Percentiles rank a stretch among this genome's conserved stretches.
Evolutionary conservation across 2,113 vertebrate species (phyloP).

Genomic region (Ochotona princeps): DNA sequence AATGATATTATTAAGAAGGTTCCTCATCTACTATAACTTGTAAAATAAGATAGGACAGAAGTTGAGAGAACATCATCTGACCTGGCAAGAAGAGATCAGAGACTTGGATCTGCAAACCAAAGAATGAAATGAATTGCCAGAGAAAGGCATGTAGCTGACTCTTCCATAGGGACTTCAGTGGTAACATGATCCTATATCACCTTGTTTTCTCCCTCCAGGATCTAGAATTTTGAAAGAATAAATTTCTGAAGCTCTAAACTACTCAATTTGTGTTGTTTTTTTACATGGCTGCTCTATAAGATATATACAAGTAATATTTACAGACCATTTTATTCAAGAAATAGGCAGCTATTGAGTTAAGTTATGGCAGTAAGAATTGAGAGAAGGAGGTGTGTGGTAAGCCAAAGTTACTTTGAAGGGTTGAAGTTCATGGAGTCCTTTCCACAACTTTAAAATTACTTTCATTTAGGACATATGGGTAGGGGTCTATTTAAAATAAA

Average conservation of each 20-base stretch:
- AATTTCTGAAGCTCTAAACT: neutral
- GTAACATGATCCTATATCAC: neutral
- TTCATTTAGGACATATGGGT: neutral
- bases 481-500: neutral
- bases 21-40: neutral
- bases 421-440: neutral
- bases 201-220: neutral
- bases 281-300: neutral
- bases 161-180: neutral
- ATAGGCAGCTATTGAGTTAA: neutral
- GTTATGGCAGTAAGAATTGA: neutral
- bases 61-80: neutral
- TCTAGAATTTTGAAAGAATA: neutral
- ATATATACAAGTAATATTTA: neutral
- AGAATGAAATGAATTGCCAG: neutral
- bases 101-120: neutral
- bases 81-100: neutral
- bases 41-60: neutral
- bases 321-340: neutral
- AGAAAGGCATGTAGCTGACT: neutral
- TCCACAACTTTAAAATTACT: neutral
- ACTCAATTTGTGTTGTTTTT: neutral
- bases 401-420: no score
- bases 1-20: neutral
- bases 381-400: neutral